phyloP scores from a whole-genome alignment of 2,113 vertebrate species.

The Oceanodroma tethys region DNA sequence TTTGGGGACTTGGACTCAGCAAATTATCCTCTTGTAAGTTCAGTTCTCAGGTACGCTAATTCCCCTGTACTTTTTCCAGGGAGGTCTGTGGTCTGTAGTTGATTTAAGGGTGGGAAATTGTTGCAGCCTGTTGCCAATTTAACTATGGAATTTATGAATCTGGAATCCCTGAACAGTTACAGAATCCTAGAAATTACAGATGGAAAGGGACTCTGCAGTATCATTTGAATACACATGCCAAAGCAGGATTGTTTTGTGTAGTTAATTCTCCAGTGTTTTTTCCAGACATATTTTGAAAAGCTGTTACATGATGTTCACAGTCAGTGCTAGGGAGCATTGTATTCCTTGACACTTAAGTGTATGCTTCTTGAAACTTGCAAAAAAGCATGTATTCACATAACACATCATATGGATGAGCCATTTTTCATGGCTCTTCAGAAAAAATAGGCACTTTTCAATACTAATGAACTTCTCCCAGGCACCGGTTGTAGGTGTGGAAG shows the following conservation, averaged over 20 bases:
- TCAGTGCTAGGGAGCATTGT: not conserved
- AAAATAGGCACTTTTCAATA: not conserved
- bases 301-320: not conserved
- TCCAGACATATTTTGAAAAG: not conserved
- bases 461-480: not conserved
- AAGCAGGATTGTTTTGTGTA: not conserved
- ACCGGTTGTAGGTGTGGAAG: not conserved
- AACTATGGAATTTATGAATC: not conserved
- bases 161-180: not conserved
- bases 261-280: not conserved
- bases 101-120: conserved; percentile 28
- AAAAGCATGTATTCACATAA: not conserved
- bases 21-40: not conserved
- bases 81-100: not conserved
- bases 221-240: not conserved
- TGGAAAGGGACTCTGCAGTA: not conserved
- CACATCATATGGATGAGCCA: not conserved
- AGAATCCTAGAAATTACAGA: conserved; percentile 7
- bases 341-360: not conserved
- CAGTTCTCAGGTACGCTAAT: not conserved
- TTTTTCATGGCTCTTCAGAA: not conserved
- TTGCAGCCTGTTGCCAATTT: not conserved
- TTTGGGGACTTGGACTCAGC: not conserved
- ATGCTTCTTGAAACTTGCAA: not conserved
- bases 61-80: not conserved